Percentiles rank a stretch among this genome's conserved stretches.
phyloP scores from a whole-genome alignment of 2,797 vertebrate species.

The Bufotes viridis region DNA sequence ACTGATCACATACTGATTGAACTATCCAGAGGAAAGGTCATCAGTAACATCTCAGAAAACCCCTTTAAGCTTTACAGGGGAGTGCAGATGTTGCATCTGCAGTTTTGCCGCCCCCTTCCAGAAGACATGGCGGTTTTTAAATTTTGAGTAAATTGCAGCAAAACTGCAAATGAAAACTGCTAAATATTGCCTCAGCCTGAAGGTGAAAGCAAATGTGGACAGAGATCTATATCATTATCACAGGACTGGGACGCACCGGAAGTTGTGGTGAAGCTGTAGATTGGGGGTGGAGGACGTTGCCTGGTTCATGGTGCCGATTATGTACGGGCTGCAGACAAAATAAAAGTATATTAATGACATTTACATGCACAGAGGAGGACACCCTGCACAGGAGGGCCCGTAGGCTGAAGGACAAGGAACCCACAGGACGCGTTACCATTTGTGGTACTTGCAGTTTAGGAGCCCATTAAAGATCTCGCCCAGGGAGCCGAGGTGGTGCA shows the following conservation, averaged over 20 bases:
- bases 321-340: conserved; percentile 82
- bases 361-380: too few species aligned
- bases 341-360: neutral
- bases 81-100: too few species aligned
- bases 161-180: neutral
- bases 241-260: conserved; percentile 80
- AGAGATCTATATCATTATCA: neutral
- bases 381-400: too few species aligned
- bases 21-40: too few species aligned
- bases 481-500: conserved; percentile 93
- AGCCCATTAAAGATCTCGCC: conserved; percentile 97
- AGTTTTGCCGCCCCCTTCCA: too few species aligned
- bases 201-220: too few species aligned
- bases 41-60: too few species aligned
- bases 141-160: neutral
- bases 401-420: too few species aligned
- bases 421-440: conserved; percentile 76
- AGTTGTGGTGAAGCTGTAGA: conserved; percentile 97
- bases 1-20: too few species aligned
- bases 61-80: too few species aligned
- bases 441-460: conserved; percentile 92
- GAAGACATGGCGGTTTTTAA: neutral
- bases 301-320: conserved; percentile 99
- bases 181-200: too few species aligned
- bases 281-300: conserved; percentile 96